A percentile compares a stretch with the other conserved stretches of the same genome.
These are phyloP conservation scores for Rhogogaster chlorosoma DNA, from an alignment of 2,888 invertebrate genomes.

Conservation along the genomic window DNA sequence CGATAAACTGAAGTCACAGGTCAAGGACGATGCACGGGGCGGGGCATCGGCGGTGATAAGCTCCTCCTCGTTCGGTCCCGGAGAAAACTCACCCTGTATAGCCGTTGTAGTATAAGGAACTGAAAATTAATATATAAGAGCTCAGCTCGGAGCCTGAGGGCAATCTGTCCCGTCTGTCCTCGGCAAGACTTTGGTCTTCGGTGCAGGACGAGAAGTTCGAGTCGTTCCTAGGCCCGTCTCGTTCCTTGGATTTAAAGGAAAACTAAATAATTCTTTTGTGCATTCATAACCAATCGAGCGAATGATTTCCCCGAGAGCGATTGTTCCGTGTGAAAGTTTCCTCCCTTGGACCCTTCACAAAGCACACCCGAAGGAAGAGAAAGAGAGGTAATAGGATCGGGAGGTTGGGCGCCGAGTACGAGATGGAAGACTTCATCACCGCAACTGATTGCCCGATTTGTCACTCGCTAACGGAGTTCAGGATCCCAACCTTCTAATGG, in stretches of 20 bases:
- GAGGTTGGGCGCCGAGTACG: conserved; percentile 61
- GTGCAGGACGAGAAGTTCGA: background rate
- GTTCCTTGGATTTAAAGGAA: background rate
- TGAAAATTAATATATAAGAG: conserved; percentile 61
- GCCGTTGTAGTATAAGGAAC: conserved; percentile 69
- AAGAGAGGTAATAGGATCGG: conserved; percentile 32
- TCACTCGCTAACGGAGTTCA: conserved; percentile 62
- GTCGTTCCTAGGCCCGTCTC: background rate
- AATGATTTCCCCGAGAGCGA: conserved; percentile 69
- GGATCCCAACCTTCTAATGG: conserved; percentile 59
- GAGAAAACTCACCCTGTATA: no score
- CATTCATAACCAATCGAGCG: conserved; percentile 67
- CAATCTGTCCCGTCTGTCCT: conserved; percentile 64
- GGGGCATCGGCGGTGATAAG: no score
- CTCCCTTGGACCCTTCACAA: background rate
- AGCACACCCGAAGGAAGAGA: background rate
- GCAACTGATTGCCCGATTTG: conserved; percentile 74
- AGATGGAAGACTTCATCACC: conserved; percentile 74
- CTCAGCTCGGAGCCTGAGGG: conserved; percentile 39
- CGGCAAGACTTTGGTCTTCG: conserved; percentile 57
- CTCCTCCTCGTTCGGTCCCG: no score
- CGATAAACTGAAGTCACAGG: no score
- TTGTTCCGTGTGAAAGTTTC: conserved; percentile 61
- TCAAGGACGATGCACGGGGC: no score
- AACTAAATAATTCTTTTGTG: background rate